These are phyloP conservation scores for Enteromius fasciolatus DNA, from an alignment of 2,797 vertebrate genomes.

Conservation along the genomic window DNA sequence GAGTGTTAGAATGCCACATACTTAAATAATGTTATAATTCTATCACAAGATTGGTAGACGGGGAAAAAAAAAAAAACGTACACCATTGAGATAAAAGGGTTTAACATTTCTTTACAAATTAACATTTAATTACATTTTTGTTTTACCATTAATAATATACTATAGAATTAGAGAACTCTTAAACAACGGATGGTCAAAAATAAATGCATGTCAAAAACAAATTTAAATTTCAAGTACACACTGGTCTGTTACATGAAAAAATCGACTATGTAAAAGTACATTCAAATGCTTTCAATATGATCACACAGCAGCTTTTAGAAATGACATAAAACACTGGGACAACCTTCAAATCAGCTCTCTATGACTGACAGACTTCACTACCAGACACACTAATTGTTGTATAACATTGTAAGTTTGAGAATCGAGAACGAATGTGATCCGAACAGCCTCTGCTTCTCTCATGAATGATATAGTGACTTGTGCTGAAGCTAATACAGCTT, in stretches of 20 bases:
- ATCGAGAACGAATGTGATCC: not conserved
- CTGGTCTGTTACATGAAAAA: constrained; percentile 28
- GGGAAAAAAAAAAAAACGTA: not conserved
- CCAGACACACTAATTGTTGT: not conserved
- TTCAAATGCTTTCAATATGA: constrained; percentile 63
- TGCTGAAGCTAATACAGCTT: constrained; percentile 19
- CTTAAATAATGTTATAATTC: not conserved
- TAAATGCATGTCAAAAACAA: constrained; percentile 25
- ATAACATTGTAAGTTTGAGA: not conserved
- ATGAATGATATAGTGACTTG: constrained; percentile 19
- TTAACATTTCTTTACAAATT: not conserved
- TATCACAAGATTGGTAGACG: not conserved
- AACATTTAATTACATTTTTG: not conserved
- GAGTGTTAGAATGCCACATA: not conserved
- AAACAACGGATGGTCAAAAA: constrained; percentile 8
- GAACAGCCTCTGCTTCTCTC: constrained; percentile 3
- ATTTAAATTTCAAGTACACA: constrained; percentile 45
- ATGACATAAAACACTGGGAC: constrained; percentile 17
- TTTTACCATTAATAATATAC: not conserved
- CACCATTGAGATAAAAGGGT: not conserved
- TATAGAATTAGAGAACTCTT: not conserved
- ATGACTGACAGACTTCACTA: not conserved
- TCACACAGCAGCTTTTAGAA: constrained; percentile 51
- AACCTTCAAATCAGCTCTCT: constrained; percentile 5
- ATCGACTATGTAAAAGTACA: constrained; percentile 63